phyloP scores from a whole-genome alignment of 2,797 vertebrate species.

The Clarias pachynema region DNA sequence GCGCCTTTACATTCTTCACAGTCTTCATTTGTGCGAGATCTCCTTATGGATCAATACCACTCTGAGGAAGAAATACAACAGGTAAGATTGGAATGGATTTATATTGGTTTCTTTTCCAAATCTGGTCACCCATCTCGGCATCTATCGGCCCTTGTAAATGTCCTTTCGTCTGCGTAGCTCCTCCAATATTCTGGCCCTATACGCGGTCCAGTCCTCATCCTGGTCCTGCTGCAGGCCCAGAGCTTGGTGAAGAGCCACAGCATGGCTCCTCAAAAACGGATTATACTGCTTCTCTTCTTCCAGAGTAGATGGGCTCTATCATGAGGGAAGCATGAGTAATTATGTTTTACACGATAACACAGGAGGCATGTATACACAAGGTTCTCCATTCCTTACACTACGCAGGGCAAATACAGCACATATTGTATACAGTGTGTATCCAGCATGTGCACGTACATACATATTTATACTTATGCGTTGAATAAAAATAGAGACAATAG shows the following conservation, averaged over 20 bases:
- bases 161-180: slow-evolving; percentile 88
- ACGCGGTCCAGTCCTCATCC: slow-evolving; percentile 78
- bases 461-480: neutral
- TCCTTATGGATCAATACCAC: neutral
- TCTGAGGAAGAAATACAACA: slow-evolving; percentile 1
- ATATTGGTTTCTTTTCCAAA: slow-evolving; percentile 28
- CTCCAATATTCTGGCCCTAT: slow-evolving; percentile 86
- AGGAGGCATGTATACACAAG: neutral
- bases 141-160: slow-evolving; percentile 83
- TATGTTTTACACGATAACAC: neutral
- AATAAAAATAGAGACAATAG: neutral
- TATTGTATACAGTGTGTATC: too few relatives aligned
- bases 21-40: neutral
- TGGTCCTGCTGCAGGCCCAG: slow-evolving; percentile 79
- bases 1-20: neutral
- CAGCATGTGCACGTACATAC: neutral
- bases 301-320: slow-evolving; percentile 89
- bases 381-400: neutral
- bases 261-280: slow-evolving; percentile 90
- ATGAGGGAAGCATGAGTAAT: neutral
- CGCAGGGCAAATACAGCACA: neutral
- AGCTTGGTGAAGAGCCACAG: slow-evolving; percentile 79
- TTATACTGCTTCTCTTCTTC: slow-evolving; percentile 92
- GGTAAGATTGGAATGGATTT: slow-evolving; percentile 10
- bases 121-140: neutral